Base-by-base conservation (phyloP, 1,140 invertebrate genomes). In the Acromyrmex charruanus region DNA sequence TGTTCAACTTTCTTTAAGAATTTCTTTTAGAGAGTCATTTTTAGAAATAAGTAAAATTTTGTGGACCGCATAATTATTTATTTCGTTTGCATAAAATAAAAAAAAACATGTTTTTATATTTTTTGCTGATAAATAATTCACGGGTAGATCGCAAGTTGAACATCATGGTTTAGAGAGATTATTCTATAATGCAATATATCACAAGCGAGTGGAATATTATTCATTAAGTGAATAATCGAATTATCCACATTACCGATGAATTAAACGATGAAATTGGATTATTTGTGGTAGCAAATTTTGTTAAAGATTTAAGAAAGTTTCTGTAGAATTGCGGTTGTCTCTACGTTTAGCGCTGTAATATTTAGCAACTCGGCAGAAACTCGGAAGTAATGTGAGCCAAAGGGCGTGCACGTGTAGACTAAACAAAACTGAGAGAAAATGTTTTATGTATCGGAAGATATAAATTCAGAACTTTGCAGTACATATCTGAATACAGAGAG, bases 401-500 rank as follows among this genome's bases (percentile, higher is more conserved):
- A 61, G 74, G 39, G 16, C 28, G 69, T 25, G 25, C 53, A 51
- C 53, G 79, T 44, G 31, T 25, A 35, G 14, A 39, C 14, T 14
- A 1, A 55, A 44, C 7, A 25, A 82, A 82, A 63, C n/a, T 21
- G 3, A 55, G n/a, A 80, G 35, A 49, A 61, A 63, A 61, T 14
- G 4, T 49, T 82, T 72, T 31, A 82, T n/a, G 18, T 75, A 39
- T 63, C 44, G 69, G n/a, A 49, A 84, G 58, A 63, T 61, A 63
- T 61, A 84, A 84, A 74, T 51, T 61, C n/a, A 2, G 10, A 21
- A 61, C 35, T 61, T 59, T n/a, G 25, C 31, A 28, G 3, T 0
- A 21, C 35, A 44, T 3, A 39, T 35, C 4, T n/a, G 51, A 61
- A 49, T 61, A 51, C 12, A 31, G 7, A 49, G 0, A 49, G 0